These are phyloP conservation scores for Oryzias curvinotus DNA, from an alignment of 2,113 vertebrate species.

Conservation along the genomic window DNA sequence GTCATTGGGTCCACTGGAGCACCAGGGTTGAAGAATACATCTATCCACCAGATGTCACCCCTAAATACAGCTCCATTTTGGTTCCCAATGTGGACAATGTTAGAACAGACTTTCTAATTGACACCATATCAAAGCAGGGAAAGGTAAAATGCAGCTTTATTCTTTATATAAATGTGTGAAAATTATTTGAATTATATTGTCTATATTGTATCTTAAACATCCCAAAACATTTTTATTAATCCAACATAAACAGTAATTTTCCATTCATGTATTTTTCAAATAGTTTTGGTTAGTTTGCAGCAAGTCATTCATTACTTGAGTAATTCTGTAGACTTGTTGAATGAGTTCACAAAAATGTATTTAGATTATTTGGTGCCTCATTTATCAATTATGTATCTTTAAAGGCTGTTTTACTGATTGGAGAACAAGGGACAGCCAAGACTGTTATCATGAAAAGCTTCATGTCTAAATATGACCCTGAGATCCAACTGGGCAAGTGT, in stretches of 20 bases:
- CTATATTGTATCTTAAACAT: too few species aligned
- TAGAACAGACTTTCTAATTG: slow-evolving; percentile 90
- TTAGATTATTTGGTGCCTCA: too few species aligned
- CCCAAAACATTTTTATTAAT: too few species aligned
- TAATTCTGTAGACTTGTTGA: too few species aligned
- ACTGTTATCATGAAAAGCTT: slow-evolving; percentile 93
- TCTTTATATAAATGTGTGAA: neutral
- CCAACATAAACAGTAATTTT: too few species aligned
- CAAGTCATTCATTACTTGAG: too few species aligned
- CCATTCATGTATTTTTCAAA: too few species aligned
- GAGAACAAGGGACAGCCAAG: slow-evolving; percentile 96
- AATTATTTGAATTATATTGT: neutral
- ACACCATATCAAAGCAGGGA: slow-evolving; percentile 90
- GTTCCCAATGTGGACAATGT: slow-evolving; percentile 96
- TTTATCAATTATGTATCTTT: slow-evolving; percentile 1
- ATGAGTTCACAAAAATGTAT: too few species aligned
- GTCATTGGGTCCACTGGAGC: slow-evolving; percentile 91
- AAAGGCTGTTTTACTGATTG: slow-evolving; percentile 91
- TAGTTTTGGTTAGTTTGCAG: too few species aligned
- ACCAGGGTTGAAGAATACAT: slow-evolving; percentile 85
- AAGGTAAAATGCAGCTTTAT: slow-evolving; percentile 78
- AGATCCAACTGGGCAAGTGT: slow-evolving; percentile 84
- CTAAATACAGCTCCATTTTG: slow-evolving; percentile 90
- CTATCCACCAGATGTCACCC: slow-evolving; percentile 82
- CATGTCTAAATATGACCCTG: slow-evolving; percentile 90